Conservation (phyloP, 1,140 invertebrate species). For the Euura saliciscinereae region DNA sequence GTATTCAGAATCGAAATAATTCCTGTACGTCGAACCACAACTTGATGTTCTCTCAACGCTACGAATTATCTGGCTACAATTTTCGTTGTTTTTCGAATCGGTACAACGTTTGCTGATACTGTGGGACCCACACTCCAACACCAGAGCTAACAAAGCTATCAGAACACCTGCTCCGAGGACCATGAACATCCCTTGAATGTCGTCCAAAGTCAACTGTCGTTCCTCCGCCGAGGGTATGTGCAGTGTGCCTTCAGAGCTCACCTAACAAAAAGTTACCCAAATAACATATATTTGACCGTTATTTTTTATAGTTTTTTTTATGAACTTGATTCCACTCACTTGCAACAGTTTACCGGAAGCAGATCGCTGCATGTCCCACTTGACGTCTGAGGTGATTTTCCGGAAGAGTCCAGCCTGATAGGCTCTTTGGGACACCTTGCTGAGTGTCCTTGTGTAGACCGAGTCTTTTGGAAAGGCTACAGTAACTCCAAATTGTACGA, state of each 20-base stretch:
- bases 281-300: constrained; percentile 10
- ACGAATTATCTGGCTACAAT: no score
- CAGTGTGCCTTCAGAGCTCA: constrained; percentile 21
- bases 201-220: constrained; percentile 71
- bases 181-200: constrained; percentile 80
- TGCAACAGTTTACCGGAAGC: constrained; percentile 64
- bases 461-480: constrained; percentile 66
- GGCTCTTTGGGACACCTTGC: constrained; percentile 63
- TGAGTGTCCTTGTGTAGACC: constrained; percentile 65
- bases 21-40: no score
- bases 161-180: constrained; percentile 71
- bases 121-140: constrained; percentile 53
- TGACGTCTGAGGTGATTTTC: constrained; percentile 71
- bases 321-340: constrained; percentile 45
- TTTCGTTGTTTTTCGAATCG: background rate
- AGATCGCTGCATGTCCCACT: constrained; percentile 70
- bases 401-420: constrained; percentile 68
- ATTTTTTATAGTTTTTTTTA: constrained; percentile 8
- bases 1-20: no score
- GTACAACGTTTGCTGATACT: background rate
- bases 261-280: constrained; percentile 20
- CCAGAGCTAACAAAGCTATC: constrained; percentile 63
- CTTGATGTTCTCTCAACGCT: no score
- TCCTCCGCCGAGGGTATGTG: constrained; percentile 62
- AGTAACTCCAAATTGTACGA: constrained; percentile 70